Conservation (phyloP, 2,113 vertebrate genomes). For the Bungarus multicinctus region DNA sequence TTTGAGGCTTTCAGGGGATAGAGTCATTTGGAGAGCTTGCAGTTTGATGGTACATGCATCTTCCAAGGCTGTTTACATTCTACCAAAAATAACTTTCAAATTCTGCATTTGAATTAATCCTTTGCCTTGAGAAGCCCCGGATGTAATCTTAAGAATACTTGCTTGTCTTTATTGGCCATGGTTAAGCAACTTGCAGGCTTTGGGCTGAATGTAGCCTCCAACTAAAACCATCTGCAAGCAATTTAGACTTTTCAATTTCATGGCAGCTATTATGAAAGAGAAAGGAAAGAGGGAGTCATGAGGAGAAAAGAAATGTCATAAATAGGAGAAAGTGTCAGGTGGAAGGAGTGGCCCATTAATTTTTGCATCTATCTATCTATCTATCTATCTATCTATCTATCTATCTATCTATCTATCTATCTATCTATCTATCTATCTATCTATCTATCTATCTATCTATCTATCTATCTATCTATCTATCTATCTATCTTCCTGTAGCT, state of each 20-base stretch:
- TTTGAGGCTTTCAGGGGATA: neutral
- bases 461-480: neutral
- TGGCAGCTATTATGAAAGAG: neutral
- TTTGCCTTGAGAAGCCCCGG: neutral
- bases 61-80: neutral
- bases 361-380: neutral
- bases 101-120: neutral
- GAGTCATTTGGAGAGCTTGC: neutral
- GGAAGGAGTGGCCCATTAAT: neutral
- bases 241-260: neutral
- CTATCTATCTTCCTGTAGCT: neutral
- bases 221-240: neutral
- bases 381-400: no score
- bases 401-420: no score
- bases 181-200: neutral
- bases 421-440: no score
- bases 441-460: no score
- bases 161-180: neutral
- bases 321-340: neutral
- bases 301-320: neutral
- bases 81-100: neutral
- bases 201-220: neutral
- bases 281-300: neutral
- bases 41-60: neutral
- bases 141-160: neutral